These are phyloP conservation scores for Brachyopa scutellaris DNA, from an alignment of 2,888 invertebrate species.

Conservation along the genomic window DNA sequence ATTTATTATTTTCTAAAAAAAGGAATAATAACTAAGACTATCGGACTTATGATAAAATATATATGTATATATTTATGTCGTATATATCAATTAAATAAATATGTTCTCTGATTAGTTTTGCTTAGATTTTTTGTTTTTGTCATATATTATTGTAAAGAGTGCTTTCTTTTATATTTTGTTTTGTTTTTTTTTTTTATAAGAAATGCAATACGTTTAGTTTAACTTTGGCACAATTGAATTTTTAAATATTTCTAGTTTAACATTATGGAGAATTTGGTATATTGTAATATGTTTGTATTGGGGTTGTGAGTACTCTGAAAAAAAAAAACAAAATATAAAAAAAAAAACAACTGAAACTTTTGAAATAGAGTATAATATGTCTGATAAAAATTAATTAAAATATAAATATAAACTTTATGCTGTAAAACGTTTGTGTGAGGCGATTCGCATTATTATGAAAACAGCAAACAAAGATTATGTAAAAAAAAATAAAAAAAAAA, in stretches of 20 bases:
- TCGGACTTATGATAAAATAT: conserved; percentile 51
- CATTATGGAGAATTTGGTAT: conserved; percentile 59
- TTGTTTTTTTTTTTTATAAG: conserved; percentile 8
- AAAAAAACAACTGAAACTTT: conserved; percentile 44
- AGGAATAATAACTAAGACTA: conserved; percentile 67
- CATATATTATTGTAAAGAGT: conserved; percentile 5
- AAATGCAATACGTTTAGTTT: conserved; percentile 33
- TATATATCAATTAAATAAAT: conserved; percentile 61
- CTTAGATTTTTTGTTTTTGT: conserved; percentile 7
- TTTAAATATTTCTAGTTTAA: conserved; percentile 29
- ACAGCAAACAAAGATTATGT: too few relatives aligned
- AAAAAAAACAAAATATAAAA: conserved; percentile 49
- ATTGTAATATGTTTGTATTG: conserved; percentile 62
- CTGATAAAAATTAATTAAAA: conserved; percentile 5
- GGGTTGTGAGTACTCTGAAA: conserved; percentile 72
- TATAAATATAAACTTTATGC: too few relatives aligned
- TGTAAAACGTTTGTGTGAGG: too few relatives aligned
- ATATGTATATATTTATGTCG: conserved; percentile 49
- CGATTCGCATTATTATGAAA: too few relatives aligned
- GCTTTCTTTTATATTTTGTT: background rate
- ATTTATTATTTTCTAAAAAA: conserved; percentile 39
- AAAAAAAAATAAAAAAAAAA: too few relatives aligned
- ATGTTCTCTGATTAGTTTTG: conserved; percentile 40
- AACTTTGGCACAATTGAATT: conserved; percentile 66
- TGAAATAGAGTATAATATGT: background rate